phyloP scores from a whole-genome alignment of 2,113 vertebrate species.

The Emberiza fucata region DNA sequence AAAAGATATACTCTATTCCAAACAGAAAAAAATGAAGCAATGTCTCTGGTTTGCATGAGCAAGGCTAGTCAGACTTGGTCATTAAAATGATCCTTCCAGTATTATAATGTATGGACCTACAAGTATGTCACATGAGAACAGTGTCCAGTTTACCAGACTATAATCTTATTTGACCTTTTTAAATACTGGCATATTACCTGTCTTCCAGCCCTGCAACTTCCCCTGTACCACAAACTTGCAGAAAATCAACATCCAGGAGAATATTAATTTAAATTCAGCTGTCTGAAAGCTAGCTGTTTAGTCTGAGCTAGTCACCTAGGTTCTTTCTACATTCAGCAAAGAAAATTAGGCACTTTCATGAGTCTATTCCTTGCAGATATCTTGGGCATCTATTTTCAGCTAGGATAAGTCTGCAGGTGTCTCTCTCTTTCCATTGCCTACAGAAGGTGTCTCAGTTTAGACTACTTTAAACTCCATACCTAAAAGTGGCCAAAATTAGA shows the following conservation, averaged over 20 bases:
- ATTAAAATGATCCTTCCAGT: neutral
- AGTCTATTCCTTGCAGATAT: neutral
- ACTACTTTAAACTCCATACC: neutral
- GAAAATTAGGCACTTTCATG: neutral
- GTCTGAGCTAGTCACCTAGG: conserved; percentile 12
- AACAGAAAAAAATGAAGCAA: conserved; percentile 54
- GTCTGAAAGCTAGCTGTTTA: conserved; percentile 46
- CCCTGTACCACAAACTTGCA: neutral
- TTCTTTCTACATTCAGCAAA: neutral
- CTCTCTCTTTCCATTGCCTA: neutral
- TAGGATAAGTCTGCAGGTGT: neutral
- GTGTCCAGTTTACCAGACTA: neutral
- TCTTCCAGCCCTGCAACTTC: conserved; percentile 6
- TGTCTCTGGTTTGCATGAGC: conserved; percentile 9
- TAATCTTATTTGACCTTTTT: neutral
- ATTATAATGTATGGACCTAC: neutral
- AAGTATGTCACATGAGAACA: neutral
- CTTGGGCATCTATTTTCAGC: neutral
- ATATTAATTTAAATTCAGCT: conserved; percentile 44
- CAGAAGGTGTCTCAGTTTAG: neutral
- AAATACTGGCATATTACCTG: neutral
- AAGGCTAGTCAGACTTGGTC: neutral
- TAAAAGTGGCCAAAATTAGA: neutral
- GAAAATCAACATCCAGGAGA: conserved; percentile 43
- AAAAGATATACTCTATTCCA: conserved; percentile 52